Base-by-base conservation (phyloP, 30 jellyfish, hydroid and myxozoan species). In the Aurelia aurita region DNA sequence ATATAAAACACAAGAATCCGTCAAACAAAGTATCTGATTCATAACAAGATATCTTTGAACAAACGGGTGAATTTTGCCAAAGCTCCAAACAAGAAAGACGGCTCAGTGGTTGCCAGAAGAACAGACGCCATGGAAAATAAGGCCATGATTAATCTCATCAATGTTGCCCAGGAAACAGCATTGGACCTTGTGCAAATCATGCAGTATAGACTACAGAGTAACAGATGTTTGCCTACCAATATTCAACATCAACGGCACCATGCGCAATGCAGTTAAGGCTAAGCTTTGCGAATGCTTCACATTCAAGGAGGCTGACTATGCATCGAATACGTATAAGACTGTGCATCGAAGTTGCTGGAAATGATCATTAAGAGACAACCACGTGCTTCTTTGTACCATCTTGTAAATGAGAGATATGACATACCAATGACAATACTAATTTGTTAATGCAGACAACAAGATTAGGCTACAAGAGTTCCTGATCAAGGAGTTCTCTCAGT, bases 171-270 rank as follows among this genome's bases (percentile, higher is more conserved):
- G 77, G 47, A 75, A 44, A 68, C 87, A 25, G 58, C 53, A 35
- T 49, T 51, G 26, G 77, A 75, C 53, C 87, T 75, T 79, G 53
- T 54, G 12, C 32, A 44, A 55, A 55, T 75, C 77, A 75, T 75
- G 62, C 77, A 75, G 29, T 55, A n/a, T n/a, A n/a, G n/a, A n/a
- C n/a, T n/a, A 75, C 49, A 57, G 87, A 53, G 47, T 75, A 5
- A 75, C 87, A 75, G 87, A 75, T 15, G 87, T 49, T 25, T 39
- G 34, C 12, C 68, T 75, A 20, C 58, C 87, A 25, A 72, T 75
- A 13, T 75, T 75, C 87, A 75, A 75, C 4, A 67, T 75, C 58
- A 75, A 75, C 75, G 53, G 87, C 26, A 75, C 87, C 21, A 72
- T 75, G 53, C 77, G 60, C 62, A 75, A 55, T 22, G 49, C 77